Base-by-base conservation (phyloP, 2,888 invertebrate genomes). In the Dryobotodes eremita region DNA sequence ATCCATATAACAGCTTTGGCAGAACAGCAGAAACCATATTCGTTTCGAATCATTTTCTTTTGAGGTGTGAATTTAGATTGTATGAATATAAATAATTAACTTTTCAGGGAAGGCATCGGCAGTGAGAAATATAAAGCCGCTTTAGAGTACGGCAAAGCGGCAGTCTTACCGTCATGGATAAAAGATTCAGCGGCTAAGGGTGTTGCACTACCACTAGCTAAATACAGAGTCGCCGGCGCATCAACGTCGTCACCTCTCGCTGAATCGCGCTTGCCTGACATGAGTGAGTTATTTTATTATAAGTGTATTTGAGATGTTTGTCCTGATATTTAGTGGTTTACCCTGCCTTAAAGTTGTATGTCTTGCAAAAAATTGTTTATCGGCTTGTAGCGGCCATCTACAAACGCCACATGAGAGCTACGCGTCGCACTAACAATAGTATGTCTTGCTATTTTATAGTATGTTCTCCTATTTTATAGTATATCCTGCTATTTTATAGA, bases 91-190 rank as follows among this genome's bases (percentile, higher is more conserved):
- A n/a, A 48, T 23, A 59, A 42, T 4, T 5, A 36, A 76, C 3
- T 68, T 62, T 55, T 13, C 92, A 95, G 95, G 95, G 98, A 98
- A 72, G 98, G 98, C 0, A 91, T 96, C 4, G 95, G 97, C 85
- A 98, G 98, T 71, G 98, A 98, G 64, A 99, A 99, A 92, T 98
- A 98, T 89, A 98, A 97, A 90, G 97, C 97, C 0, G 97, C 97
- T 0, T 61, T 96, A 65, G 97, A 97, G 83, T 96, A 96, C 76
- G 94, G 95, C 66, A 97, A 96, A 79, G 97, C 97, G 61, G 98
- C 99, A 89, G 98, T 99, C 0, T 96, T 97, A 23, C 97, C 98
- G 0, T 95, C 98, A 4, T 99, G 99, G 99, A 96, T 99, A 61
- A 97, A 97, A 76, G 98, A 98, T 53, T 98, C 98, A n/a, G 97